A percentile compares a stretch with the other conserved stretches of the same genome.
These are phyloP conservation scores for Orchesella flavescens DNA, from an alignment of 2,888 invertebrate species.

Conservation along the genomic window DNA sequence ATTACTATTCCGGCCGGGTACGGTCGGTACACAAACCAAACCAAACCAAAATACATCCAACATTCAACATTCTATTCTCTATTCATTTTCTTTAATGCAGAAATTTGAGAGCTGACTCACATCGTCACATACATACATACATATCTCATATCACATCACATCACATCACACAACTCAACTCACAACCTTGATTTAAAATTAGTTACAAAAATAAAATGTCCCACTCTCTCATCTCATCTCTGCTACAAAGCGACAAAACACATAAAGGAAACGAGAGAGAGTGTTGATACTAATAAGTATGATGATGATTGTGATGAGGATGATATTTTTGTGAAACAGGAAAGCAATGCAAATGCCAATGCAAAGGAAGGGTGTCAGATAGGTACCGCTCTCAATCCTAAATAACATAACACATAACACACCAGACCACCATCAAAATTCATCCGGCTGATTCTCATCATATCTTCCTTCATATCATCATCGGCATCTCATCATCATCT, in stretches of 20 bases:
- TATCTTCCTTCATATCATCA: too few species aligned
- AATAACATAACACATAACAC: too few species aligned
- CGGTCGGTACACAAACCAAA: too few species aligned
- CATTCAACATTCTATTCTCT: too few species aligned
- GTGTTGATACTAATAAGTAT: background rate
- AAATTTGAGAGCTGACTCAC: slow-evolving; percentile 18
- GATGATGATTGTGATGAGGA: background rate
- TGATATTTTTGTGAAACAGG: background rate
- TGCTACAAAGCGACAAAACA: background rate
- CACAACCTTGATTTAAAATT: slow-evolving; percentile 47
- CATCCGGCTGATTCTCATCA: slow-evolving; percentile 20
- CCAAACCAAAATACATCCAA: too few species aligned
- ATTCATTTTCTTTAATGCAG: too few species aligned
- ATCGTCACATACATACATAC: too few species aligned
- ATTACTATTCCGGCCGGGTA: background rate
- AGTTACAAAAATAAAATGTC: slow-evolving; percentile 11
- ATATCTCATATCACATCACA: too few species aligned
- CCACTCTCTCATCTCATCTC: background rate
- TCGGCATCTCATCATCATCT: background rate
- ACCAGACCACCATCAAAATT: background rate
- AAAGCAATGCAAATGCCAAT: too few species aligned
- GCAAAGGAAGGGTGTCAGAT: too few species aligned
- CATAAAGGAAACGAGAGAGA: background rate
- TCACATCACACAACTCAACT: too few species aligned
- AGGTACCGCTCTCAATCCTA: background rate